These are phyloP conservation scores for Zapus hudsonius DNA, from an alignment of 2,113 vertebrate genomes.

Conservation along the genomic window DNA sequence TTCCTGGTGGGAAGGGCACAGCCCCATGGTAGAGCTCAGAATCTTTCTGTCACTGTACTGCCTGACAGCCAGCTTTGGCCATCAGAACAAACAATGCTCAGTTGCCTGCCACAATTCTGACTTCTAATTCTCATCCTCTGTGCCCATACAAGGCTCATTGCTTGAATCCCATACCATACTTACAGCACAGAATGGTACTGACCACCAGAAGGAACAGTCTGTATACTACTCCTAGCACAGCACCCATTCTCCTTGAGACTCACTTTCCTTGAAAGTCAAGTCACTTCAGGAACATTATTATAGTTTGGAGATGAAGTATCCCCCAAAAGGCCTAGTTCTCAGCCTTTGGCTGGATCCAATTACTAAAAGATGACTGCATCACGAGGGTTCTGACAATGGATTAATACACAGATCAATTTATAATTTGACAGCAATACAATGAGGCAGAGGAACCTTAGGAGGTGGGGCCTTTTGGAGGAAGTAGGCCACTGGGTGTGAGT, in stretches of 20 bases:
- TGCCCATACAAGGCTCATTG: not conserved
- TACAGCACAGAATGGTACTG: not conserved
- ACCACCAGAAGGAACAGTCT: not conserved
- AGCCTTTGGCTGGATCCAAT: not conserved
- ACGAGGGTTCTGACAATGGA: not conserved
- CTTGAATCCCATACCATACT: too few species aligned
- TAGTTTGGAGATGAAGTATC: not conserved
- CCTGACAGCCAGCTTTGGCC: not conserved
- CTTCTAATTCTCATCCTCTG: too few species aligned
- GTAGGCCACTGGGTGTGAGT: not conserved
- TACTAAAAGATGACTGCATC: not conserved
- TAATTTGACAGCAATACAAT: not conserved
- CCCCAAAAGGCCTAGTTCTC: not conserved
- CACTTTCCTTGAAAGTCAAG: not conserved
- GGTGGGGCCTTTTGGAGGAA: not conserved
- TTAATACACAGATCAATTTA: not conserved
- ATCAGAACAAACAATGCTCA: not conserved
- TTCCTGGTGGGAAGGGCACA: not conserved
- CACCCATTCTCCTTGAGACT: too few species aligned
- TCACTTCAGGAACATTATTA: too few species aligned
- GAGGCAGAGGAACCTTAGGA: not conserved
- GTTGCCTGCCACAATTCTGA: not conserved
- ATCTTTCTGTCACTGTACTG: not conserved
- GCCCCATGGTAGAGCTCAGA: not conserved
- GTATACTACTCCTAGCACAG: not conserved